A percentile compares a stretch with the other conserved stretches of the same genome.
These are phyloP conservation scores for Diaperis boleti DNA, from an alignment of 2,888 invertebrate species.

Conservation along the genomic window DNA sequence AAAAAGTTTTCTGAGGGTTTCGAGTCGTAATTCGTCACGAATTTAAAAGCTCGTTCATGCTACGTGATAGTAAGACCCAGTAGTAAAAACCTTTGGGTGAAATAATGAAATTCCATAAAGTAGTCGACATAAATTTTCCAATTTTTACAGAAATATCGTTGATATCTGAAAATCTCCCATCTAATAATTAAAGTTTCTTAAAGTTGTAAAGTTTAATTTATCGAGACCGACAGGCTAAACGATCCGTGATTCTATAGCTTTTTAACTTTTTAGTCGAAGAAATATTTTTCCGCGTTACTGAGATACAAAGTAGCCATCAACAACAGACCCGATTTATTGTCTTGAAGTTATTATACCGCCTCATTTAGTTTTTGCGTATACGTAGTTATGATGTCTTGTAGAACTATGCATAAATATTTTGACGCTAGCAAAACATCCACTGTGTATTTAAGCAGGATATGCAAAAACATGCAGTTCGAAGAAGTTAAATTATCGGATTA, in stretches of 20 bases:
- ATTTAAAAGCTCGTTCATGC: neutral
- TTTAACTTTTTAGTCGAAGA: conserved; percentile 25
- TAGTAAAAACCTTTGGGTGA: neutral
- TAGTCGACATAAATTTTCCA: neutral
- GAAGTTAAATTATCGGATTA: neutral
- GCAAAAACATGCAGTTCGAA: neutral
- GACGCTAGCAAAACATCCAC: no score
- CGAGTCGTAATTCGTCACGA: neutral
- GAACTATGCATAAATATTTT: no score
- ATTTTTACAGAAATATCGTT: neutral
- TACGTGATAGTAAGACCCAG: neutral
- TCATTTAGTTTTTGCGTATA: neutral
- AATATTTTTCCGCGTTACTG: neutral
- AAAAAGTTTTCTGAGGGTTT: neutral
- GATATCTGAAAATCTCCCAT: conserved; percentile 23
- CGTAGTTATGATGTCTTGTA: no score
- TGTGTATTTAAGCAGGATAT: no score
- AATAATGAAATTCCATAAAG: neutral
- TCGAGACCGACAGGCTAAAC: conserved; percentile 20
- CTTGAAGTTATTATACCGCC: neutral
- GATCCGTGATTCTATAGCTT: conserved; percentile 21
- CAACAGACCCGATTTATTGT: neutral
- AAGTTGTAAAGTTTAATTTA: conserved; percentile 3
- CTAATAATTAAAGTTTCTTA: conserved; percentile 38
- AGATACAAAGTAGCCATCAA: conserved; percentile 8